Percentiles rank a stretch among this genome's conserved stretches.
Evolutionary conservation across 2,797 vertebrate species (phyloP).

Genomic region (Lophius americanus): DNA sequence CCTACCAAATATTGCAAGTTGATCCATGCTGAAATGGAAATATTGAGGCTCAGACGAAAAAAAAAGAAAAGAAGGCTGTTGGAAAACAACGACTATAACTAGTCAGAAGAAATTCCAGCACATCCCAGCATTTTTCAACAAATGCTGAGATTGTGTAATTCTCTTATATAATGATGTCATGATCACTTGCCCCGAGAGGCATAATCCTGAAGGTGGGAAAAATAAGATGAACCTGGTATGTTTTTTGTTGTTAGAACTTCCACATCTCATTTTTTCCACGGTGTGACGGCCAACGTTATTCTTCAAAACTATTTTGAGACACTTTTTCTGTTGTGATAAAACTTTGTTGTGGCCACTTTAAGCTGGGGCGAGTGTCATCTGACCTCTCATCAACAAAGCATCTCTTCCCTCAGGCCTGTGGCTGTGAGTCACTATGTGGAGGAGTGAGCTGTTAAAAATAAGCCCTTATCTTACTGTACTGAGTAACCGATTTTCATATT

Average conservation of each 20-base stretch:
- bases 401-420: conserved; percentile 44
- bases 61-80: conserved; percentile 28
- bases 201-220: not conserved
- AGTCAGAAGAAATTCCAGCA: not conserved
- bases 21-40: conserved; percentile 60
- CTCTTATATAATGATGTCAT: not conserved
- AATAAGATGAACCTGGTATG: not conserved
- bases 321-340: conserved; percentile 22
- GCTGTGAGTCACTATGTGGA: conserved; percentile 57
- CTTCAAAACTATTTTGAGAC: conserved; percentile 5
- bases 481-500: conserved; percentile 26
- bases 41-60: conserved; percentile 27
- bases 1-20: conserved; percentile 67
- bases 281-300: conserved; percentile 19
- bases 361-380: conserved; percentile 26
- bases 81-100: conserved; percentile 18
- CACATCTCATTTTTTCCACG: not conserved
- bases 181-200: not conserved
- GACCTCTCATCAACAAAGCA: conserved; percentile 53
- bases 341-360: conserved; percentile 16
- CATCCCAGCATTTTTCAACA: conserved; percentile 4
- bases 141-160: not conserved
- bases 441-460: conserved; percentile 50
- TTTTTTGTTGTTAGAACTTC: not conserved
- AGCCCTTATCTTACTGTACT: conserved; percentile 27